A percentile compares a stretch with the other conserved stretches of the same genome.
Evolutionary conservation across 2,888 invertebrate species (phyloP).

Genomic region (Melieria crassipennis): DNA sequence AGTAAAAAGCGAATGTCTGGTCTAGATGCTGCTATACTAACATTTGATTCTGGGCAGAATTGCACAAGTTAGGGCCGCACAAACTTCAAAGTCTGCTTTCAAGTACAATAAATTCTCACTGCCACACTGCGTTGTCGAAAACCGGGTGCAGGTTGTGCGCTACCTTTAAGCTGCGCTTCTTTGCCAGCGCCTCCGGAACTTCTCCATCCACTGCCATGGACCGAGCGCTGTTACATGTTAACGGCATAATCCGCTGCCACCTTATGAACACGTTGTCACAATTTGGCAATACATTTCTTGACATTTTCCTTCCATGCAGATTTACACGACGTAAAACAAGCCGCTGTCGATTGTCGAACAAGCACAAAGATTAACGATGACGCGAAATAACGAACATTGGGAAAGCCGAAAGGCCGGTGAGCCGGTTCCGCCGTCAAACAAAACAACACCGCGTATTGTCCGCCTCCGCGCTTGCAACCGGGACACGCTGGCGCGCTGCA

Average conservation of each 20-base stretch:
- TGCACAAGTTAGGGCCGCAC: too few species aligned
- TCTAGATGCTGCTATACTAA: too few species aligned
- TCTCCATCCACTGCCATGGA: too few species aligned
- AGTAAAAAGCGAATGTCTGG: too few species aligned
- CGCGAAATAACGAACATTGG: constrained; percentile 7
- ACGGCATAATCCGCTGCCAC: constrained; percentile 24
- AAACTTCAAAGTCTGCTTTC: too few species aligned
- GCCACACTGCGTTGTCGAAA: too few species aligned
- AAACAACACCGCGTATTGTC: background rate
- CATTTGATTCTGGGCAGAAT: too few species aligned
- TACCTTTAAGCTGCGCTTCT: too few species aligned
- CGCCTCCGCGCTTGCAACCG: background rate
- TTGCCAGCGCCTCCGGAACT: too few species aligned
- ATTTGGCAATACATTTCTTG: constrained; percentile 22
- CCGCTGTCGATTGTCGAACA: constrained; percentile 14
- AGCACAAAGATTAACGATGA: background rate
- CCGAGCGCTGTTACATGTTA: background rate
- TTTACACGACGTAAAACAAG: constrained; percentile 2
- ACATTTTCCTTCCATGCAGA: background rate
- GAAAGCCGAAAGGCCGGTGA: background rate
- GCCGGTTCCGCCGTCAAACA: background rate
- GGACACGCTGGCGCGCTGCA: constrained; percentile 1
- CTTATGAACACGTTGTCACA: constrained; percentile 7
- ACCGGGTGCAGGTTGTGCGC: too few species aligned
- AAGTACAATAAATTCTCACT: too few species aligned